Conservation (phyloP, 1,140 invertebrate genomes). For the Macrostomum lignano region DNA sequence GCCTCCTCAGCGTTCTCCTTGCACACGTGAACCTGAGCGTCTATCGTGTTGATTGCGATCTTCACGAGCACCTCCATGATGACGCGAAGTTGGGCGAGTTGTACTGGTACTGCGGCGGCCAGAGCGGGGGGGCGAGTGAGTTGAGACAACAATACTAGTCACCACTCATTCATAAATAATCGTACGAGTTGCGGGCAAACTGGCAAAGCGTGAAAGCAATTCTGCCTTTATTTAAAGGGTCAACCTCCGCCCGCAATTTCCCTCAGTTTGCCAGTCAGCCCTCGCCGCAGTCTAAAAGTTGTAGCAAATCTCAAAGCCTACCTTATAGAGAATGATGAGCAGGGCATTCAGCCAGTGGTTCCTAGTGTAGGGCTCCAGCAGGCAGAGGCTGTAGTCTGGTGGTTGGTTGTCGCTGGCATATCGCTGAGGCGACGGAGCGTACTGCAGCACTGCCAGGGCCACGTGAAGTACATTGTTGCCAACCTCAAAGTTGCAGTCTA, state of each 20-base stretch:
- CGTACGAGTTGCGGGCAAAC: too few species aligned
- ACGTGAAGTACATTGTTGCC: conserved; percentile 55
- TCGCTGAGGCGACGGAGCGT: conserved; percentile 47
- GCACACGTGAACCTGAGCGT: conserved; percentile 49
- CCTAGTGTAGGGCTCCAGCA: conserved; percentile 48
- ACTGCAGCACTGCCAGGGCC: conserved; percentile 53
- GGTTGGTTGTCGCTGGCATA: conserved; percentile 30
- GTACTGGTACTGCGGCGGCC: too few species aligned
- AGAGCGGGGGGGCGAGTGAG: too few species aligned
- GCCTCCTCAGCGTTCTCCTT: conserved; percentile 12
- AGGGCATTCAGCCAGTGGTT: conserved; percentile 67
- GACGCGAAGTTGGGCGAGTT: not conserved
- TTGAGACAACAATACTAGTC: too few species aligned
- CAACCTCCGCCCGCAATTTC: too few species aligned
- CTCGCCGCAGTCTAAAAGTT: not conserved
- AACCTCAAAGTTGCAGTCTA: conserved; percentile 73
- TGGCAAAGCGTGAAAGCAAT: too few species aligned
- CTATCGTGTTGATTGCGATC: conserved; percentile 70
- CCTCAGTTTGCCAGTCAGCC: not conserved
- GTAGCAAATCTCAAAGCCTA: conserved; percentile 29
- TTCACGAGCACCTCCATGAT: conserved; percentile 30
- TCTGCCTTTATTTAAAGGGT: too few species aligned
- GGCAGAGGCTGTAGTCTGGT: conserved; percentile 53
- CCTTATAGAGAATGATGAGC: conserved; percentile 83
- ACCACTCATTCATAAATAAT: too few species aligned